A percentile compares a stretch with the other conserved stretches of the same genome.
Evolutionary conservation across 2,888 invertebrate genomes (phyloP).

Genomic region (Noctua comes): DNA sequence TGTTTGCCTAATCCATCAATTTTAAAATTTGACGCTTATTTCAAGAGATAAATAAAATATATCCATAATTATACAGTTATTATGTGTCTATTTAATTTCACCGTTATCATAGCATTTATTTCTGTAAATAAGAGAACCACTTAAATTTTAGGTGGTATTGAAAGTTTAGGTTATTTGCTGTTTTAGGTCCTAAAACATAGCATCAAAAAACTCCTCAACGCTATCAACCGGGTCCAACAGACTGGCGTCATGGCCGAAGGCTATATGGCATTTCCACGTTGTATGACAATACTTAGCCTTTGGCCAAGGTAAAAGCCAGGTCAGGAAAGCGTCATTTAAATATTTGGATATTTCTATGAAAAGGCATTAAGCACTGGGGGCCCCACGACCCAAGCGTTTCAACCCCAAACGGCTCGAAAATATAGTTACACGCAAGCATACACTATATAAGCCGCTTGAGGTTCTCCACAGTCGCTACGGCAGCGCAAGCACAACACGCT

Average conservation of each 20-base stretch:
- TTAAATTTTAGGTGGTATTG: no score
- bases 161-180: no score
- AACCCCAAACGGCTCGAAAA: no score
- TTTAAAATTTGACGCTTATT: slow-evolving; percentile 50
- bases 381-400: no score
- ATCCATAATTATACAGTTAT: background rate
- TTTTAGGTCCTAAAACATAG: background rate
- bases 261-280: background rate
- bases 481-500: no score
- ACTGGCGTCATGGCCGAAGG: background rate
- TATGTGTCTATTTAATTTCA: slow-evolving; percentile 1
- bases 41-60: slow-evolving; percentile 47
- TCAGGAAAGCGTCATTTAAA: no score
- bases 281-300: background rate
- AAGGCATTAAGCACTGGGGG: no score
- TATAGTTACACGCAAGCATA: no score
- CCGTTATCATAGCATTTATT: background rate
- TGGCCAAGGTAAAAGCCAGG: no score
- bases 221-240: background rate
- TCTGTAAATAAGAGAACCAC: background rate
- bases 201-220: background rate
- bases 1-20: slow-evolving; percentile 56
- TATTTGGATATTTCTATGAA: no score
- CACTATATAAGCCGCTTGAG: no score
- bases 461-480: no score